Base-by-base conservation (phyloP, 2,113 vertebrate species). In the Nycticryphes semicollaris region DNA sequence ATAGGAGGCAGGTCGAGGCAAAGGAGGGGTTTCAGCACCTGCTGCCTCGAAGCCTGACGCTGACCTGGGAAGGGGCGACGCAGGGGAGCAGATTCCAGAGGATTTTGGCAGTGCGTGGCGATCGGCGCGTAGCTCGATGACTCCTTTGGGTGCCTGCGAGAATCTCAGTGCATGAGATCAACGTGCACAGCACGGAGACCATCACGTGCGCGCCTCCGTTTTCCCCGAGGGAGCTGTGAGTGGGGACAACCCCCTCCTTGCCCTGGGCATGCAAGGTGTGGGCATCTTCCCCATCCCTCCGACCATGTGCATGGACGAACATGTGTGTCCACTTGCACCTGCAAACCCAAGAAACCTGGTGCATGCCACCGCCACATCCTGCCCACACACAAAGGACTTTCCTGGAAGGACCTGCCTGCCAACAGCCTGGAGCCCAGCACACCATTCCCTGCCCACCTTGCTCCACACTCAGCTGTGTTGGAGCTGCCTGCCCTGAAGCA, bases 11-110 rank as follows among this genome's bases (percentile, higher is more conserved):
- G 96, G 92, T 96, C 5, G 59, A 2, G 0, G 86, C 78, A 75
- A 96, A 95, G 96, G 64, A 87, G 62, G 90, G 90, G 96, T 89
- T 93, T 96, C 97, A 96, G 95, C 97, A 97, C 96, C 97, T 97
- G 96, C 96, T 96, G 96, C 90, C 1, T 84, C 48, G 22, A 95
- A 96, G 95, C 94, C 93, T 8, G 88, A 66, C 1, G 51, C 95
- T 97, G 97, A 97, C 95, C 96, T 96, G 94, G 89, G 81, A 94
- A 94, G 92, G 92, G 96, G 92, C 33, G 90, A 89, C 87, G 45
- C 94, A 96, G 89, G 95, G 96, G 95, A 92, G 91, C 64, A 27
- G 90, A 97, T 96, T 96, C 94, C 97, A 96, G 89, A 86, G 64
- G 88, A 95, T 96, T 96, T 96, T 96, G 96, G 97, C 97, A 97